Evolutionary conservation across 92 coral and sea anemone genomes (phyloP).

Genomic region (Parazoanthus swiftii): DNA sequence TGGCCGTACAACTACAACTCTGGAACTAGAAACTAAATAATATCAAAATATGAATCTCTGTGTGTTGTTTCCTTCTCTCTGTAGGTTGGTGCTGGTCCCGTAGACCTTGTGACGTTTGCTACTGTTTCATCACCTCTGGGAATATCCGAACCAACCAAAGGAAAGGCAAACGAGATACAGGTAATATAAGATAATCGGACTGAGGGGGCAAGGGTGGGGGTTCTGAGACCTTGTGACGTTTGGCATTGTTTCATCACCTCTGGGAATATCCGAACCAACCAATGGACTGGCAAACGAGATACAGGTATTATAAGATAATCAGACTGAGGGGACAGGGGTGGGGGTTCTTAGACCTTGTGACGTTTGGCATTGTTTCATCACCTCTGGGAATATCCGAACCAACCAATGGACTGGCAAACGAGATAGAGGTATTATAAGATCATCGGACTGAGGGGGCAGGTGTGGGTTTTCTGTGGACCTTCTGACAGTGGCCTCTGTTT

Average conservation of each 20-base stretch:
- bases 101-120: neutral
- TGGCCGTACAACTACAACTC: neutral
- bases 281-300: slow-evolving; percentile 17
- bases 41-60: neutral
- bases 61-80: neutral
- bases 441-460: neutral
- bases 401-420: slow-evolving; percentile 10
- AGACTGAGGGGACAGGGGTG: too few relatives aligned
- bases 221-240: too few relatives aligned
- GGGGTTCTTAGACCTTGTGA: neutral
- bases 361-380: neutral
- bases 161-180: too few relatives aligned
- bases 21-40: neutral
- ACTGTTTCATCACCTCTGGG: too few relatives aligned
- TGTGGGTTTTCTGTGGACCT: slow-evolving; percentile 9
- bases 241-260: too few relatives aligned
- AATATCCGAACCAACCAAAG: too few relatives aligned
- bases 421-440: neutral
- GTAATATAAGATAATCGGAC: too few relatives aligned
- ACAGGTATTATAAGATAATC: too few relatives aligned
- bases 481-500: slow-evolving; percentile 3
- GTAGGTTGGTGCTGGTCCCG: slow-evolving; percentile 15
- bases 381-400: slow-evolving; percentile 30
- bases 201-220: too few relatives aligned
- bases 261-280: neutral